Evolutionary conservation across 2,888 invertebrate species (phyloP), one percentile per base, ranked within the genome.

Genomic region (Idaea biselata): DNA sequence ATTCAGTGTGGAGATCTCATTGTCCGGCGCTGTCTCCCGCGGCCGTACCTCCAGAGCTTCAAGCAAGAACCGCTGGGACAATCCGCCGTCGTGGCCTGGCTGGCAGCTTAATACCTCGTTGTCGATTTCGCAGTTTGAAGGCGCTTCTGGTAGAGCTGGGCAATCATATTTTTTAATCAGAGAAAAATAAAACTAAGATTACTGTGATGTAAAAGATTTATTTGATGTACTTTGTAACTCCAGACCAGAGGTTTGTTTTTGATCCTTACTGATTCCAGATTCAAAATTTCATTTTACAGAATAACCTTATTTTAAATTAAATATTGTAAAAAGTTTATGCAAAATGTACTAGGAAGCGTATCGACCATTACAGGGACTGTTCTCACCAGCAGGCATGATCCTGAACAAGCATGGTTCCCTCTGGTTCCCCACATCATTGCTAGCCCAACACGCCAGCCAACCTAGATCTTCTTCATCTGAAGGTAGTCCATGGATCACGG

Each of bases 361-460:
- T 33, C 14, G 1, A 6, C 44, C 3, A 44, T 14, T 14, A 44
- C 2, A 44, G 11, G 14, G 11, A 44, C 14, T 14, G 16, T 8
- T 56, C 63, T n/a, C 93, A 97, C 97, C 95, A 73, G 96, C 97
- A 75, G 96, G 96, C 76, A 96, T 92, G 64, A 97, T 94, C 88
- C 96, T 95, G 83, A 97, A 96, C 62, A 96, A 88, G 79, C 98
- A 98, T 0, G 98, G 97, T 68, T 94, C 94, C 69, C 94, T 93
- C 86, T 97, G 97, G 72, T 95, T 94, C 32, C 97, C 97, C 16
- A 97, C 95, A 69, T 94, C 94, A 83, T 97, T 97, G 82, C 95
- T 95, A 5, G 97, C 97, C 97, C 97, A 97, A 82, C 98, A 98
- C 6, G 97, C 96, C 18, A 97, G 88, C 75, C 97, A 97, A 66